Percentiles rank a stretch among this genome's conserved stretches.
Conservation (phyloP, 2,888 invertebrate genomes). For the Tanytarsus gracilentus region DNA sequence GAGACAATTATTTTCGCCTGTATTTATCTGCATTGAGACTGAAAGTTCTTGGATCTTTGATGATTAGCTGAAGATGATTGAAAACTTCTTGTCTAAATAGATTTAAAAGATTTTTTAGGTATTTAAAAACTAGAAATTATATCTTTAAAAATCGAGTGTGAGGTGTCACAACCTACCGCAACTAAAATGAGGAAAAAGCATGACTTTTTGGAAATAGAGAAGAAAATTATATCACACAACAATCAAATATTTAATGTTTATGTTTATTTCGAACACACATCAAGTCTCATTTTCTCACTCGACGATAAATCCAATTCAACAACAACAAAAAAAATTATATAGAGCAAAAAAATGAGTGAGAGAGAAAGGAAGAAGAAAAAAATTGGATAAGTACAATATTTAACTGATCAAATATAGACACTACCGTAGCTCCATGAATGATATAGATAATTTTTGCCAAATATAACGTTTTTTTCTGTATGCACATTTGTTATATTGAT, state of each 20-base stretch:
- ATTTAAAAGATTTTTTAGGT: too few species aligned
- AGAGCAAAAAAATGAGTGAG: not conserved
- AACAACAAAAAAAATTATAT: not conserved
- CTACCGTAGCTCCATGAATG: slow-evolving; percentile 16
- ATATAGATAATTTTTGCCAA: slow-evolving; percentile 24
- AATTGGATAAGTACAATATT: slow-evolving; percentile 28
- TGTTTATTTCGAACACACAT: slow-evolving; percentile 28
- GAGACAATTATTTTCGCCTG: too few species aligned
- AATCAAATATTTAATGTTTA: slow-evolving; percentile 28
- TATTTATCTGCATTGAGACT: too few species aligned
- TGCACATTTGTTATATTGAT: slow-evolving; percentile 12
- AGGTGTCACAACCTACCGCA: slow-evolving; percentile 26
- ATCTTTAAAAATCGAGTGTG: too few species aligned
- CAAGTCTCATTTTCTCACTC: slow-evolving; percentile 11
- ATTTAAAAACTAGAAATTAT: too few species aligned
- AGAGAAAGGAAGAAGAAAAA: slow-evolving; percentile 3
- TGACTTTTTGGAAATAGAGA: slow-evolving; percentile 10
- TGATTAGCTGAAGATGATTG: too few species aligned
- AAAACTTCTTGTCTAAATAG: too few species aligned
- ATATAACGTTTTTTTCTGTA: slow-evolving; percentile 9
- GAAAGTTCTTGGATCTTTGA: too few species aligned
- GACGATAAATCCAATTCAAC: not conserved
- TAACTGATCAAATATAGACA: slow-evolving; percentile 18
- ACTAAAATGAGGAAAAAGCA: not conserved
- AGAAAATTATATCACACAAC: slow-evolving; percentile 28